phyloP scores from a whole-genome alignment of 2,888 invertebrate species.

The Eugnorisma glareosa region DNA sequence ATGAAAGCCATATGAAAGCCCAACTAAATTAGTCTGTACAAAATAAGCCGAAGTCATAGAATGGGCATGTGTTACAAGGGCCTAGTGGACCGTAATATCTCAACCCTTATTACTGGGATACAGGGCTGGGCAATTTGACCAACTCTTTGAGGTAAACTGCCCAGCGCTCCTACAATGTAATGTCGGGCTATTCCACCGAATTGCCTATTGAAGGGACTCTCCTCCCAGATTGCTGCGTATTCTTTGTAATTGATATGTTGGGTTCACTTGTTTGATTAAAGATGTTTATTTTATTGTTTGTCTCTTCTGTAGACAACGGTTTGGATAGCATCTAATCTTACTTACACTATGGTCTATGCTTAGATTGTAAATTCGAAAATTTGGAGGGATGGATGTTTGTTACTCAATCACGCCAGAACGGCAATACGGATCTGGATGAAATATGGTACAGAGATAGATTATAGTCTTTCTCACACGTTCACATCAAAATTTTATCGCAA shows the following conservation, averaged over 20 bases:
- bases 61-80: conserved; percentile 71
- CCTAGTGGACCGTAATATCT: conserved; percentile 75
- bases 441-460: neutral
- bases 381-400: neutral
- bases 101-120: conserved; percentile 70
- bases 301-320: neutral
- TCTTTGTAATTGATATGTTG: conserved; percentile 60
- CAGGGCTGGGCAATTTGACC: conserved; percentile 62
- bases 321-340: neutral
- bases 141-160: conserved; percentile 72
- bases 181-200: conserved; percentile 66
- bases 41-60: conserved; percentile 59
- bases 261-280: conserved; percentile 44
- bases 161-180: conserved; percentile 68
- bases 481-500: neutral
- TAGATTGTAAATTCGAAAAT: neutral
- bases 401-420: neutral
- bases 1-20: conserved; percentile 51
- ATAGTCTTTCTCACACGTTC: neutral
- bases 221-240: conserved; percentile 62
- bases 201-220: conserved; percentile 70
- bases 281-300: neutral
- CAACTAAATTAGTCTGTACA: conserved; percentile 53
- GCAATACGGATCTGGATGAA: neutral
- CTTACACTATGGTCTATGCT: too few species aligned